phyloP scores from a whole-genome alignment of 2,797 vertebrate species.

The Sciurus carolinensis region DNA sequence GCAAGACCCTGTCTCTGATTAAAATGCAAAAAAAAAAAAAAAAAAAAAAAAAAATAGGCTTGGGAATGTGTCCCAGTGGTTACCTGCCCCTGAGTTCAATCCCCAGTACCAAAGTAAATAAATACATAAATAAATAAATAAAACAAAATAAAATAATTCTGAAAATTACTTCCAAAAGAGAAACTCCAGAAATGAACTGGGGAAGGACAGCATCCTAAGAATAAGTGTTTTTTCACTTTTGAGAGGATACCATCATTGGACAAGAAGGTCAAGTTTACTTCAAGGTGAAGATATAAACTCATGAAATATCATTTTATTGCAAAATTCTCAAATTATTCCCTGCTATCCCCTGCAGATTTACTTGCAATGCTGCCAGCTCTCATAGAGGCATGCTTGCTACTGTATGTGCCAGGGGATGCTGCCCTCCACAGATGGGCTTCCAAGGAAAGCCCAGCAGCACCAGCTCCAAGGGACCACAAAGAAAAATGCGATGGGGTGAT shows the following conservation, averaged over 20 bases:
- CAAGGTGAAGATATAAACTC: not conserved
- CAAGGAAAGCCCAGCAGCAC: not conserved
- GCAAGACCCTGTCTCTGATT: too few species aligned
- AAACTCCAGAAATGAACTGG: not conserved
- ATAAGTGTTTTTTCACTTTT: not conserved
- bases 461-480: not conserved
- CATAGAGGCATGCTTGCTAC: accelerated
- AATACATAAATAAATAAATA: too few species aligned
- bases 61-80: too few species aligned
- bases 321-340: not conserved
- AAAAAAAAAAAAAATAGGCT: too few species aligned
- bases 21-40: too few species aligned
- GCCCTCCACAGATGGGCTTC: accelerated
- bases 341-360: accelerated
- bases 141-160: not conserved
- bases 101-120: too few species aligned
- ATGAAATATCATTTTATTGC: not conserved
- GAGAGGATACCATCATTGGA: accelerated
- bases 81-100: too few species aligned
- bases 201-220: too few species aligned
- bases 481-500: not conserved
- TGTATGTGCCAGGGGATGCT: accelerated
- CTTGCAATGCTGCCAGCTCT: accelerated
- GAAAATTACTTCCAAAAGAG: not conserved
- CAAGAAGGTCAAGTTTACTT: not conserved